phyloP scores from a whole-genome alignment of 1,140 invertebrate species.

The Pseudomyrmex cubaensis region DNA sequence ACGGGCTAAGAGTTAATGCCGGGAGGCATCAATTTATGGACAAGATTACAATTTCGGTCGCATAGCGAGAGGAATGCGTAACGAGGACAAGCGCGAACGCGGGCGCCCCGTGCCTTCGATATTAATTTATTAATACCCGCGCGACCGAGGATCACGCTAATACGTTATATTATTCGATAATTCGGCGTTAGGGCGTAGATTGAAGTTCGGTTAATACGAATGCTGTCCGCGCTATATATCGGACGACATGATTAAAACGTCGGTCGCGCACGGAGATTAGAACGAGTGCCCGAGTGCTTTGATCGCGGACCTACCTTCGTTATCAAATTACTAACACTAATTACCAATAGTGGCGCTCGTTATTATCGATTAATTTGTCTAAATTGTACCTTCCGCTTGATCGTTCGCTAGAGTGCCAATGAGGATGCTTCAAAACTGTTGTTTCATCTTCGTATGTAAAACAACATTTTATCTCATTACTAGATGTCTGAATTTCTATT shows the following conservation, averaged over 20 bases:
- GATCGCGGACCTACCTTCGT: constrained; percentile 44
- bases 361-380: constrained; percentile 53
- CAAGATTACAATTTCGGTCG: constrained; percentile 58
- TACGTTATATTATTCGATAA: constrained; percentile 62
- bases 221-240: constrained; percentile 48
- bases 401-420: neutral
- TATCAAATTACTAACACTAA: constrained; percentile 52
- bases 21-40: constrained; percentile 45
- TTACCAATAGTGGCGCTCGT: constrained; percentile 33
- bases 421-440: too few relatives aligned
- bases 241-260: constrained; percentile 58
- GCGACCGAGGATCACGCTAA: constrained; percentile 59
- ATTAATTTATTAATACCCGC: constrained; percentile 62
- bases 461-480: neutral
- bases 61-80: constrained; percentile 52
- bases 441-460: neutral
- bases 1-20: constrained; percentile 34
- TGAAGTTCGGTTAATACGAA: constrained; percentile 62
- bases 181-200: constrained; percentile 60
- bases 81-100: constrained; percentile 53
- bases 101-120: constrained; percentile 44
- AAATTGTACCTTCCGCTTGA: constrained; percentile 30
- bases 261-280: constrained; percentile 55
- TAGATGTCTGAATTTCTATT: neutral
- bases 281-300: constrained; percentile 58